Conservation (phyloP, 1,140 invertebrate genomes). For the Calephelis virginiensis region DNA sequence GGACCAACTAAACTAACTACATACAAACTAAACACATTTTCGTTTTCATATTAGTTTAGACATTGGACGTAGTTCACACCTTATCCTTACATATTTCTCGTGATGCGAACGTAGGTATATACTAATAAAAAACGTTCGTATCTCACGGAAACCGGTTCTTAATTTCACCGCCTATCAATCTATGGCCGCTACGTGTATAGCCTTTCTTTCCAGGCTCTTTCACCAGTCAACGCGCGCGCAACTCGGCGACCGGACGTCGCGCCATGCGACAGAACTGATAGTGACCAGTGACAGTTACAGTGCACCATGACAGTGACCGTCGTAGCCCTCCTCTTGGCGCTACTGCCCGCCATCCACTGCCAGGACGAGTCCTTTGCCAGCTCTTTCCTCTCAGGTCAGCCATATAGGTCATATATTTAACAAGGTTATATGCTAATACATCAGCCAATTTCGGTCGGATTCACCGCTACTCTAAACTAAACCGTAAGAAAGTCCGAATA, state of each 20-base stretch:
- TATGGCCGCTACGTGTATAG: constrained; percentile 14
- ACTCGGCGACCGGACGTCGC: constrained; percentile 31
- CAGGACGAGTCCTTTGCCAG: constrained; percentile 88
- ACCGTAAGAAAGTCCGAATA: constrained; percentile 6
- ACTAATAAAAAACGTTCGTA: constrained; percentile 13
- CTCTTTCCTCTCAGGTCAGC: constrained; percentile 86
- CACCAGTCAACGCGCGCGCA: constrained; percentile 12
- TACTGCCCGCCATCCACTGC: constrained; percentile 35
- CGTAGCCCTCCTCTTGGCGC: constrained; percentile 38
- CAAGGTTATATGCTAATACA: constrained; percentile 14
- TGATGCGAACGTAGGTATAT: constrained; percentile 6
- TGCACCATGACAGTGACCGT: constrained; percentile 34
- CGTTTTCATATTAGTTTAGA: too few species aligned
- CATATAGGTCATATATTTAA: constrained; percentile 26
- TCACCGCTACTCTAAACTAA: constrained; percentile 19
- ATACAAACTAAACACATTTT: too few species aligned
- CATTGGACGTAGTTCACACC: background rate
- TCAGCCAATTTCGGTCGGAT: constrained; percentile 24
- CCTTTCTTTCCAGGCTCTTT: constrained; percentile 9
- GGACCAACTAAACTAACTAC: too few species aligned
- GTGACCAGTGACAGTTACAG: constrained; percentile 26
- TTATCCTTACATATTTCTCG: background rate
- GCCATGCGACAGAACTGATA: constrained; percentile 23
- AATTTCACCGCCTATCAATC: constrained; percentile 15
- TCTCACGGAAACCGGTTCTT: constrained; percentile 8